Evolutionary conservation across 2,888 invertebrate genomes (phyloP).

Genomic region (Andrena chrysosceles): DNA sequence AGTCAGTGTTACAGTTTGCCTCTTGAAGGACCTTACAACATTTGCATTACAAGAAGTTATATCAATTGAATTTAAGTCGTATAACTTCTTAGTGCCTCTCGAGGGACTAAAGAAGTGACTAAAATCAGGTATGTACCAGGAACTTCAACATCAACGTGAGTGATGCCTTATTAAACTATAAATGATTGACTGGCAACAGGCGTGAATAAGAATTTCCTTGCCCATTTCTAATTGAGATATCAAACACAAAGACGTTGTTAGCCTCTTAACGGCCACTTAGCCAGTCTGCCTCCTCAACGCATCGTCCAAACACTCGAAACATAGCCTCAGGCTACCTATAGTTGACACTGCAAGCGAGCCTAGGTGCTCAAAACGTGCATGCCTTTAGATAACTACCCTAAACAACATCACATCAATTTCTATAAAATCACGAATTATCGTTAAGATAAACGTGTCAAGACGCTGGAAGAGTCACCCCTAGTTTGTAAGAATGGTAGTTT

Average conservation of each 20-base stretch:
- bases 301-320: conserved; percentile 59
- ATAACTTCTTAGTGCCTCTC: too few species aligned
- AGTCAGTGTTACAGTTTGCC: too few species aligned
- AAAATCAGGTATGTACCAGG: neutral
- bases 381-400: conserved; percentile 45
- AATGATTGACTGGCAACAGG: neutral
- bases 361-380: conserved; percentile 29
- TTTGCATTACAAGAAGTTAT: too few species aligned
- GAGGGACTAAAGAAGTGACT: too few species aligned
- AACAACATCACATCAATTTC: conserved; percentile 1
- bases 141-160: neutral
- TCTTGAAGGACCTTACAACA: too few species aligned
- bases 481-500: too few species aligned
- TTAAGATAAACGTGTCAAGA: neutral
- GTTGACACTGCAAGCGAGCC: conserved; percentile 47
- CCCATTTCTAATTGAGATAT: conserved; percentile 38
- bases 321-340: conserved; percentile 56
- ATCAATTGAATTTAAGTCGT: too few species aligned
- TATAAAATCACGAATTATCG: neutral
- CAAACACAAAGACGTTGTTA: conserved; percentile 61
- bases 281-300: conserved; percentile 47
- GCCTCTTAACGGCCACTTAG: conserved; percentile 55
- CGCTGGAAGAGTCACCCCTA: too few species aligned
- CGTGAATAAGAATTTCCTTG: neutral
- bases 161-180: neutral